Evolutionary conservation across 2,888 invertebrate genomes (phyloP).

Genomic region (Sminthurinus aureus): DNA sequence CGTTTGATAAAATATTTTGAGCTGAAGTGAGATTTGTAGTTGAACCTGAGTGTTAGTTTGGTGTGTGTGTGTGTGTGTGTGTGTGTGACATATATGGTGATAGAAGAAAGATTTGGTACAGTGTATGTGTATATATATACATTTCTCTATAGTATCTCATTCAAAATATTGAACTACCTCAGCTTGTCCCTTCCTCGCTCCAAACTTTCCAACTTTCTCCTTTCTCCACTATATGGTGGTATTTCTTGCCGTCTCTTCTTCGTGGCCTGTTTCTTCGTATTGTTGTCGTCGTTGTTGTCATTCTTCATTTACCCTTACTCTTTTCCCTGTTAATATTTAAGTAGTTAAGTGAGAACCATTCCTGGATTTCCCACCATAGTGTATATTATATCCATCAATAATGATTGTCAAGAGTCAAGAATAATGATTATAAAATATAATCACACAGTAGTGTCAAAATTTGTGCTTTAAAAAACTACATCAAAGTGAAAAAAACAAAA

Average conservation of each 20-base stretch:
- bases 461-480: no score
- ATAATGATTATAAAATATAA: no score
- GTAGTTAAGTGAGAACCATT: neutral
- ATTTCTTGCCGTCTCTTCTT: neutral
- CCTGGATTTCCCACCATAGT: neutral
- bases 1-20: slow-evolving; percentile 9
- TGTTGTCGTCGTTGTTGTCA: neutral
- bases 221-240: neutral
- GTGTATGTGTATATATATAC: no score
- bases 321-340: neutral
- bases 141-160: no score
- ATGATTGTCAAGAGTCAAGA: neutral
- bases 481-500: no score
- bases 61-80: neutral
- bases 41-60: neutral
- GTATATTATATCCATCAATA: neutral
- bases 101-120: no score
- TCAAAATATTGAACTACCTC: no score
- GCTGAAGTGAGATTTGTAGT: neutral
- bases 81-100: no score
- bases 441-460: no score
- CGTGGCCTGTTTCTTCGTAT: neutral
- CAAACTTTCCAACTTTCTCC: neutral
- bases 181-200: slow-evolving; percentile 13
- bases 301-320: neutral